phyloP scores from a whole-genome alignment of 2,797 vertebrate species.

The Hipposideros larvatus region DNA sequence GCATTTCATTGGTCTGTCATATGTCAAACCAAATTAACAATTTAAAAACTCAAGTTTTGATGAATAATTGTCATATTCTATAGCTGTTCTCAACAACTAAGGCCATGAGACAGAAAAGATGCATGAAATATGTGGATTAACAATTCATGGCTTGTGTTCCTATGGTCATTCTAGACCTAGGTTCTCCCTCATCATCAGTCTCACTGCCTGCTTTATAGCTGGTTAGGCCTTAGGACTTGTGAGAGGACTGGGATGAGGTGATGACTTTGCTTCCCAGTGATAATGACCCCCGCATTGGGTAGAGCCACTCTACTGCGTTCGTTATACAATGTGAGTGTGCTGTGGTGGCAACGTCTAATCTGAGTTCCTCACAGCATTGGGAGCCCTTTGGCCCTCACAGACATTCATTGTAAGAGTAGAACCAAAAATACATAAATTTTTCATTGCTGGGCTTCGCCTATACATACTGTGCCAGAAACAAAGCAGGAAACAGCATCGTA shows the following conservation, averaged over 20 bases:
- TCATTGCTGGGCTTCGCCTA: background rate
- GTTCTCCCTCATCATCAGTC: background rate
- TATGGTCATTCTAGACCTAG: background rate
- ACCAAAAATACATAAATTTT: slow-evolving; percentile 2
- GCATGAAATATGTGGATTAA: background rate
- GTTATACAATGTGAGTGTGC: no score
- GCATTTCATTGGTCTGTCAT: background rate
- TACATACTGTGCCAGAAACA: background rate
- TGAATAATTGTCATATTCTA: background rate
- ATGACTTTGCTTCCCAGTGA: background rate
- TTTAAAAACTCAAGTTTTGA: background rate
- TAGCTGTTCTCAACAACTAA: background rate
- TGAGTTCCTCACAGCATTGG: background rate
- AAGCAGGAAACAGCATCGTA: background rate
- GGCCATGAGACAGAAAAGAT: background rate
- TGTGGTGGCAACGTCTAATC: background rate
- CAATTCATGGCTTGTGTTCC: background rate
- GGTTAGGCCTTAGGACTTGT: background rate
- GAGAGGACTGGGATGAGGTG: background rate
- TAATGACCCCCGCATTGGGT: background rate
- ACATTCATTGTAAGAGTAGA: background rate
- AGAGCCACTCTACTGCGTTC: background rate
- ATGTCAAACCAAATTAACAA: background rate
- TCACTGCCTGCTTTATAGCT: background rate
- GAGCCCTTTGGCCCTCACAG: background rate